Evolutionary conservation across 2,113 vertebrate genomes (phyloP), one percentile per base, ranked within the genome.

Genomic region (Macrotus californicus): DNA sequence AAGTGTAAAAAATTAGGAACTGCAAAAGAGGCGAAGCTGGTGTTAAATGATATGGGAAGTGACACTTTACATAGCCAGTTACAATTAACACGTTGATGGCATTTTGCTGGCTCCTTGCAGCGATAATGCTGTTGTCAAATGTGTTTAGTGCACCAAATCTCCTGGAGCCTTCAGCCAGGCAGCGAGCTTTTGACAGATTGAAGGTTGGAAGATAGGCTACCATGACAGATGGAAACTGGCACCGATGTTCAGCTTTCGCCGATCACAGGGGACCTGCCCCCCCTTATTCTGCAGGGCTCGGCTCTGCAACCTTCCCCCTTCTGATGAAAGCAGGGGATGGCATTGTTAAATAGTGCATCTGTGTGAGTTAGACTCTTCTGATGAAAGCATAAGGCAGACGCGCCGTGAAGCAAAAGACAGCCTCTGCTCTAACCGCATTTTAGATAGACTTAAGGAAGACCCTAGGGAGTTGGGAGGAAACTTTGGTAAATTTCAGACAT

Each of bases 61-160:
- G 99, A 99, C 99, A 99, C 99, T 99, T 99, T 99, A 99, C 99
- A 99, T 99, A 99, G 99, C 99, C 96, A 94, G 99, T 99, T 99
- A 99, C 99, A 99, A 99, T 99, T 99, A 99, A 99, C 99, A 99
- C 99, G 98, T 99, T 99, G 99, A 99, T 99, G 99, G 99, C 98
- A 99, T 99, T 99, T 99, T 98, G 98, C 99, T 98, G 98, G 98
- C 99, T 99, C 99, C 99, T 99, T 99, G 98, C 99, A 99, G 99
- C 99, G 99, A 99, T 99, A 99, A 99, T 99, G 99, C 99, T 99
- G 99, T 99, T 99, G 99, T 99, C 99, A 99, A 99, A 99, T 99
- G 99, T 99, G 99, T 99, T 99, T 99, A 99, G 99, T 98, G 98
- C 99, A 99, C 99, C 99, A 99, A 99, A 99, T 99, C 99, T 99